Evolutionary conservation across 2,888 invertebrate genomes (phyloP).

Genomic region (Stramonita haemastoma): DNA sequence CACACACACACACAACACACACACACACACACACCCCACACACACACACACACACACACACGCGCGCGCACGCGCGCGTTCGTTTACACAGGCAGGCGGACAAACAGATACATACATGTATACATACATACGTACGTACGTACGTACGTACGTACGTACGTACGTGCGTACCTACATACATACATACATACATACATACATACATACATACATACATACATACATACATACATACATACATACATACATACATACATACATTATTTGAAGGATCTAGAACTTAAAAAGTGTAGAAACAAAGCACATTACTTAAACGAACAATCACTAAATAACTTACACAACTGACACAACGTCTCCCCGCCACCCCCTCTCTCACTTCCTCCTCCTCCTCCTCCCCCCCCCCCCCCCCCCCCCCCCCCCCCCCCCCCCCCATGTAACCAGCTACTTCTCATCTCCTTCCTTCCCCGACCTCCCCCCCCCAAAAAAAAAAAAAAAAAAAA

Average conservation of each 20-base stretch:
- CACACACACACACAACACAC: not conserved
- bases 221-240: not conserved
- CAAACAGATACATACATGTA: not conserved
- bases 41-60: not conserved
- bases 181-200: not conserved
- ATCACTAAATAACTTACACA: no score
- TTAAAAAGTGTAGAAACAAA: no score
- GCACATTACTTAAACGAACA: no score
- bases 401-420: no score
- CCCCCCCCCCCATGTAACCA: no score
- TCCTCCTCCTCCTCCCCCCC: no score
- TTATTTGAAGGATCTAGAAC: not conserved
- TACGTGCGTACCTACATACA: not conserved
- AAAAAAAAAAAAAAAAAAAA: no score
- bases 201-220: not conserved
- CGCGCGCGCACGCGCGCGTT: not conserved
- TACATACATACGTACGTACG: not conserved
- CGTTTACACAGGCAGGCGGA: not conserved
- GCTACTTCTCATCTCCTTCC: no score
- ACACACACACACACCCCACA: not conserved
- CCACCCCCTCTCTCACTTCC: no score
- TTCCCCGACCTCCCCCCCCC: no score
- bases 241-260: not conserved
- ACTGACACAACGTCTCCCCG: not conserved
- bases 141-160: not conserved